phyloP scores from a whole-genome alignment of 2,113 vertebrate species.

The Pogona vitticeps region DNA sequence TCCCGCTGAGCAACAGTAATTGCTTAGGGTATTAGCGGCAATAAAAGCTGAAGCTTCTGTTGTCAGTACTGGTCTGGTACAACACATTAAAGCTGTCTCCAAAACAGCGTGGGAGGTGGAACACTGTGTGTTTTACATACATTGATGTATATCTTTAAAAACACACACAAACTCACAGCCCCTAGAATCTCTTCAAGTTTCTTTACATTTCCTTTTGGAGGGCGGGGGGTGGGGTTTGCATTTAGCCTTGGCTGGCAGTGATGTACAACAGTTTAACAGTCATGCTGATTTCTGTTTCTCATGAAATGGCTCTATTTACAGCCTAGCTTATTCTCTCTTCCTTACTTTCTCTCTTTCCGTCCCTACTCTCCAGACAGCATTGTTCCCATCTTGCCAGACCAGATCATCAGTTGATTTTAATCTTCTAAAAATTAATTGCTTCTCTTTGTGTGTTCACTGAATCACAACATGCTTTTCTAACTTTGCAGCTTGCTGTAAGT shows the following conservation, averaged over 20 bases:
- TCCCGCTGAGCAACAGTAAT: conserved; percentile 65
- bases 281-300: conserved; percentile 22
- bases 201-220: neutral
- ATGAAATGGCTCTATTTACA: conserved; percentile 23
- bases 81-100: conserved; percentile 51
- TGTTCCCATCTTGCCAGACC: conserved; percentile 17
- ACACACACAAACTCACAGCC: neutral
- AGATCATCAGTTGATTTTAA: neutral
- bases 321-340: neutral
- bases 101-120: conserved; percentile 28
- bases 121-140: conserved; percentile 20
- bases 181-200: neutral
- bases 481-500: too few relatives aligned
- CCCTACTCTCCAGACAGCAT: conserved; percentile 12
- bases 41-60: conserved; percentile 63
- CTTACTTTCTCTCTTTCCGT: neutral
- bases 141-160: neutral
- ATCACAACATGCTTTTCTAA: too few relatives aligned
- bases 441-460: too few relatives aligned
- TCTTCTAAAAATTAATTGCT: too few relatives aligned
- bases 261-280: neutral
- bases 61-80: conserved; percentile 46
- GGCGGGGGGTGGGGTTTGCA: neutral
- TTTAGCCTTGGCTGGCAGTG: neutral
- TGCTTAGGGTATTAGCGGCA: conserved; percentile 65